These are phyloP conservation scores for Diplosoma virens DNA, from an alignment of 23 tunicate genomes.

Conservation along the genomic window DNA sequence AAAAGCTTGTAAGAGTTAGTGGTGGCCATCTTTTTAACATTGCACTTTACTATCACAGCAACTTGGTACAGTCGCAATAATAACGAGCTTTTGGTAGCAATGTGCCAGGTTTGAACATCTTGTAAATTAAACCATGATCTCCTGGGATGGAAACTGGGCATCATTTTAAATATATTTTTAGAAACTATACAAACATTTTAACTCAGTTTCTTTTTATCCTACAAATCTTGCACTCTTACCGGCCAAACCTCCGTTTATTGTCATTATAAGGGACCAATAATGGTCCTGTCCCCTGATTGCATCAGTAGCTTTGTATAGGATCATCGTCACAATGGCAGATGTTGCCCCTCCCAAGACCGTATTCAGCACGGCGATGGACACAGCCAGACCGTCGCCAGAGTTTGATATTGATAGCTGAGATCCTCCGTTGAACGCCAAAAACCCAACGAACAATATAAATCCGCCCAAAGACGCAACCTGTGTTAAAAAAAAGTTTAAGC, in stretches of 20 bases:
- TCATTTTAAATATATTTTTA: too few relatives aligned
- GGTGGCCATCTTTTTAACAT: too few relatives aligned
- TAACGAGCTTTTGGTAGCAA: too few relatives aligned
- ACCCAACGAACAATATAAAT: conserved; percentile 75
- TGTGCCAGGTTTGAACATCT: too few relatives aligned
- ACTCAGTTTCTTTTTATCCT: too few relatives aligned
- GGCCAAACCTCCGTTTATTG: conserved; percentile 81
- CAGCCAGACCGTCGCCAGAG: conserved; percentile 50
- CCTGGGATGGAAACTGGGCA: too few relatives aligned
- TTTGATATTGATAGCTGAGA: conserved; percentile 68
- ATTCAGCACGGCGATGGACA: conserved; percentile 67
- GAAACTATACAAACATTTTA: too few relatives aligned
- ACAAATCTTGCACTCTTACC: too few relatives aligned
- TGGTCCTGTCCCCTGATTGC: conserved; percentile 55
- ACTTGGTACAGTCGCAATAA: too few relatives aligned
- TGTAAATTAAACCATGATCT: too few relatives aligned
- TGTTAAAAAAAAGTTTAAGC: not conserved
- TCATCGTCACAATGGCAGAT: conserved; percentile 49
- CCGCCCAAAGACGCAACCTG: conserved; percentile 80
- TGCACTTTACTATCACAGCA: too few relatives aligned
- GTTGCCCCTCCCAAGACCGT: conserved; percentile 72
- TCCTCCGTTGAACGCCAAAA: conserved; percentile 95
- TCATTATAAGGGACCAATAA: conserved; percentile 81
- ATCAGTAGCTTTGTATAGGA: conserved; percentile 43
- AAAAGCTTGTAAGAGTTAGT: too few relatives aligned